Base-by-base conservation (phyloP, 2,797 vertebrate species). In the Eupleurogrammus muticus region DNA sequence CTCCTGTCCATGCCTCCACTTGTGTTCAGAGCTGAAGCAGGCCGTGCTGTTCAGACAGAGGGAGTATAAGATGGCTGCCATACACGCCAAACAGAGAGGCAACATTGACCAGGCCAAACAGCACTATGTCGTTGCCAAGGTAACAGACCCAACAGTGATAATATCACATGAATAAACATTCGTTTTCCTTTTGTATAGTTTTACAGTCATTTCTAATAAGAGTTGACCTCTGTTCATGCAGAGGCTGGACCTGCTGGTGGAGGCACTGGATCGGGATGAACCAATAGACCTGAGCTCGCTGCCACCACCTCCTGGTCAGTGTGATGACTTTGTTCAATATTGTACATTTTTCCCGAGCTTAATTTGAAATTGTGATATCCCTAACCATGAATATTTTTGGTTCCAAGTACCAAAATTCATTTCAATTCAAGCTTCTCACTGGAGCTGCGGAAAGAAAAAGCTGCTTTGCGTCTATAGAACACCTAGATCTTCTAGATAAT, bases 61-160 rank as follows among this genome's bases (percentile, higher is more conserved):
- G 2, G 96, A 96, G 28, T 97, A 97, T 62, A 97, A 97, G 71
- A 72, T 97, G 61, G 95, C 96, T 0, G 96, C 97, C 6, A 87
- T 97, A 54, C 87, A 90, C 0, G 93, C 95, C 82, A 98, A 97
- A 77, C 96, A 96, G 78, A 83, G 83, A 1, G 95, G 94, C 1
- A 83, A 96, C 70, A 85, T 91, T 0, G 90, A 95, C 5, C 59
- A 77, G 5, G 96, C 96, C 52, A 80, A 94, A 52, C 94, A 89
- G 40, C 81, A 90, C 75, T 96, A 96, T 72, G 80, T 94, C 20
- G 83, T 92, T 32, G 94, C 95, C 67, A 98, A 97, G 95, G 97
- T 97, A 82, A 83, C 13, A 9, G 0, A 59, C 19, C 23, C 9
- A 2, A 0, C 32, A 20, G 24, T 2, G 4, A 1, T 14, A 14